phyloP scores from a whole-genome alignment of 2,888 invertebrate genomes.

The Drosophila anceps region DNA sequence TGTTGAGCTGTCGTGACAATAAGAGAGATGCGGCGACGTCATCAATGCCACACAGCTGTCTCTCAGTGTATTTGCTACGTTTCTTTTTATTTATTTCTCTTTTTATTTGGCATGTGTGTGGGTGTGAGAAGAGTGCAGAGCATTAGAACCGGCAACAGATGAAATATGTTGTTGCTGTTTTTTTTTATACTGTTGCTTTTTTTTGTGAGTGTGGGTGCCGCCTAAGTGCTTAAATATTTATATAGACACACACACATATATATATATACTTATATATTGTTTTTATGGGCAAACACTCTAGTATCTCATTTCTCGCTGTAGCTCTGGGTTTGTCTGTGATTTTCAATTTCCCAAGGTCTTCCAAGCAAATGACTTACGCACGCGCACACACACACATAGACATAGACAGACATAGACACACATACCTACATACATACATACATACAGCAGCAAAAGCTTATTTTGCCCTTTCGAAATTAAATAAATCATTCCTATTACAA shows the following conservation, averaged over 20 bases:
- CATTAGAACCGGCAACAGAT: constrained; percentile 71
- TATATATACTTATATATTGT: constrained; percentile 49
- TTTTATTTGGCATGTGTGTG: constrained; percentile 17
- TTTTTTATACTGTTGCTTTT: constrained; percentile 15
- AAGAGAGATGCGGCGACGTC: constrained; percentile 51
- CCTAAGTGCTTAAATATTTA: constrained; percentile 73
- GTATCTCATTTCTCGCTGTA: constrained; percentile 74
- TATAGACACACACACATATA: constrained; percentile 27
- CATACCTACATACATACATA: constrained; percentile 27
- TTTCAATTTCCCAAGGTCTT: constrained; percentile 75
- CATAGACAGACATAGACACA: constrained; percentile 24
- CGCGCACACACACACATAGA: constrained; percentile 35
- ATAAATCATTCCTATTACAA: constrained; percentile 30
- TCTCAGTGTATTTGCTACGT: constrained; percentile 9
- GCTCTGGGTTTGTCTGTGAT: constrained; percentile 57
- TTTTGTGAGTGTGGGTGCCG: constrained; percentile 71
- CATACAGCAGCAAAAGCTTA: constrained; percentile 25
- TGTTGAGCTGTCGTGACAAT: constrained; percentile 57
- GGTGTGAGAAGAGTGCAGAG: constrained; percentile 49
- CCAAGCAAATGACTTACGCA: constrained; percentile 56
- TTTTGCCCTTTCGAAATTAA: constrained; percentile 54
- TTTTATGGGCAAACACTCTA: constrained; percentile 77
- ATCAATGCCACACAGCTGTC: constrained; percentile 32
- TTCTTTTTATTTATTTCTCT: constrained; percentile 8
- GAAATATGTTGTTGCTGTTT: constrained; percentile 58